A percentile compares a stretch with the other conserved stretches of the same genome.
Conservation (phyloP, 2,113 vertebrate species). For the Perognathus longimembris region DNA sequence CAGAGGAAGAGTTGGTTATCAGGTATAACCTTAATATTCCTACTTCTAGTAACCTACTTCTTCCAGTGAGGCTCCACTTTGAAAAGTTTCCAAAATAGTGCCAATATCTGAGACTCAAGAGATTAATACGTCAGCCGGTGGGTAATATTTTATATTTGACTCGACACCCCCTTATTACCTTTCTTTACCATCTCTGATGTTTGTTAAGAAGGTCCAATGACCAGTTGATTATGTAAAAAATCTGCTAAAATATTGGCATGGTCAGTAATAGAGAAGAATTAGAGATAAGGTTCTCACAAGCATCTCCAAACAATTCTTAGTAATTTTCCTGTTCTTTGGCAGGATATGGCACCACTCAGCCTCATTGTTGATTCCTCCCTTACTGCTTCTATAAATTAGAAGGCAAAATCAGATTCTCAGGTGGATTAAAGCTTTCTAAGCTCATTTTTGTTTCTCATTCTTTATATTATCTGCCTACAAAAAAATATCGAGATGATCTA, state of each 20-base stretch:
- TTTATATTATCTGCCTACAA: constrained; percentile 64
- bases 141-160: not conserved
- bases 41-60: not conserved
- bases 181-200: not conserved
- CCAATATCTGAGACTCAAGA: not conserved
- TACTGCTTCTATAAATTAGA: constrained; percentile 50
- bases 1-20: too few relatives aligned
- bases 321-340: too few relatives aligned
- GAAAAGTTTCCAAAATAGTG: not conserved
- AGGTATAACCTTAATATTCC: not conserved
- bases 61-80: not conserved
- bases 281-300: not conserved
- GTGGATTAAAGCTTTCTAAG: constrained; percentile 64
- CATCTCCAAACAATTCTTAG: not conserved
- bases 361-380: constrained; percentile 14
- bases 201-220: not conserved
- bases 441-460: constrained; percentile 66
- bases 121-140: too few relatives aligned
- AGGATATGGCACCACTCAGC: not conserved
- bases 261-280: not conserved
- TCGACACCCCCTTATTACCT: not conserved
- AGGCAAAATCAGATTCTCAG: constrained; percentile 62
- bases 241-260: not conserved
- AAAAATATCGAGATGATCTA: constrained; percentile 71
- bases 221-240: not conserved